A percentile compares a stretch with the other conserved stretches of the same genome.
These are phyloP conservation scores for Campodea augens DNA, from an alignment of 1,140 invertebrate species.

Conservation along the genomic window DNA sequence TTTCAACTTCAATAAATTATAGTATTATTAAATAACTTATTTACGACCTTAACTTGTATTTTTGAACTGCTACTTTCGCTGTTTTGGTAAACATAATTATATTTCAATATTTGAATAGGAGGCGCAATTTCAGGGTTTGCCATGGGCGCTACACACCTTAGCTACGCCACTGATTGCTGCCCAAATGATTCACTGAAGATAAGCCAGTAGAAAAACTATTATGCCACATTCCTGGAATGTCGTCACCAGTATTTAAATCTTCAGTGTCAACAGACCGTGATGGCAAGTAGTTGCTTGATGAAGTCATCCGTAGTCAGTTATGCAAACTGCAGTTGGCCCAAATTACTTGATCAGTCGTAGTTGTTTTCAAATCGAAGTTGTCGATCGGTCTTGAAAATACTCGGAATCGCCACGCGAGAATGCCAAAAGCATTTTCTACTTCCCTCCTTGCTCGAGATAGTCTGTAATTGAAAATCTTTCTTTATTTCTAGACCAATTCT, in stretches of 20 bases:
- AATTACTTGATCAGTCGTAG: not conserved
- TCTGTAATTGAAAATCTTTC: constrained; percentile 6
- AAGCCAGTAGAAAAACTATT: too few species aligned
- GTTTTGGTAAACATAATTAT: too few species aligned
- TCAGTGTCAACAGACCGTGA: constrained; percentile 7
- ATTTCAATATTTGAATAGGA: too few species aligned
- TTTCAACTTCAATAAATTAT: too few species aligned
- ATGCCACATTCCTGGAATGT: constrained; percentile 9
- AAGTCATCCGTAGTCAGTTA: constrained; percentile 12
- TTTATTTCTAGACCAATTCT: not conserved
- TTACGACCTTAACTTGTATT: too few species aligned
- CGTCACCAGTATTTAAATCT: constrained; percentile 11
- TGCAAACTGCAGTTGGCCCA: not conserved
- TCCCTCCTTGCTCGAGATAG: constrained; percentile 4
- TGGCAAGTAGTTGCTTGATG: constrained; percentile 6
- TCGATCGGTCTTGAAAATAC: constrained; percentile 3
- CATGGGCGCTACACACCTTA: too few species aligned
- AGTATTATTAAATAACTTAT: too few species aligned
- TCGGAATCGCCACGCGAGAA: not conserved
- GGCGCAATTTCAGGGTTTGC: too few species aligned
- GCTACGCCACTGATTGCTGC: too few species aligned
- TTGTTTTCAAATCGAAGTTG: not conserved
- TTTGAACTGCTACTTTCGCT: too few species aligned
- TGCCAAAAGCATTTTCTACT: not conserved
- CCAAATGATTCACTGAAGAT: too few species aligned